These are phyloP conservation scores for Fistularia commersonii DNA, from an alignment of 2,797 vertebrate species.

Conservation along the genomic window DNA sequence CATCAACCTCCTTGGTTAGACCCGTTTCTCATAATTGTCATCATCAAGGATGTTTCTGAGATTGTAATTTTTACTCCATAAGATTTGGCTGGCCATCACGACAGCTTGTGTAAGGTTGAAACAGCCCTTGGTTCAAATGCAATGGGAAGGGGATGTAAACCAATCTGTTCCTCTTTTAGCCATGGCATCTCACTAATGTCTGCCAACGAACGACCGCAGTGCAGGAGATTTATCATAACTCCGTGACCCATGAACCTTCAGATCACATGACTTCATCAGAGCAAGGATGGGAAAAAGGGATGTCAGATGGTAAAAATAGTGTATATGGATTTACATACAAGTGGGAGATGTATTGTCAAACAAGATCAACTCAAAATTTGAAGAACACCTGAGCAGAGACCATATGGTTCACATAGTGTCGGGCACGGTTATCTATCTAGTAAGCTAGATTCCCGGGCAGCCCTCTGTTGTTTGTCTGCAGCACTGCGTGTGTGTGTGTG, in stretches of 20 bases:
- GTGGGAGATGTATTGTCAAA: slow-evolving; percentile 3
- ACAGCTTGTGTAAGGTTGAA: slow-evolving; percentile 5
- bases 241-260: slow-evolving; percentile 19
- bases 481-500: slow-evolving; percentile 13
- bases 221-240: slow-evolving; percentile 35
- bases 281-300: slow-evolving; percentile 24
- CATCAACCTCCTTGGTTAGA: no score
- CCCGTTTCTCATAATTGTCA: no score
- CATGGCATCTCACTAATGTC: slow-evolving; percentile 33
- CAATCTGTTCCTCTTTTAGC: slow-evolving; percentile 47
- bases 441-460: slow-evolving; percentile 20
- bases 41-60: background rate
- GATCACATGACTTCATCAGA: slow-evolving; percentile 28
- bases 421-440: slow-evolving; percentile 39
- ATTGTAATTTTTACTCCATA: background rate
- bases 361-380: slow-evolving; percentile 7
- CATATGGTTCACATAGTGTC: slow-evolving; percentile 38
- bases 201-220: slow-evolving; percentile 9
- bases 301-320: slow-evolving; percentile 32
- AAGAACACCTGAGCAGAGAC: slow-evolving; percentile 37
- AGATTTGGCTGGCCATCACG: background rate
- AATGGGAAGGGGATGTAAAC: slow-evolving; percentile 38
- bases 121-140: slow-evolving; percentile 27
- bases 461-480: slow-evolving; percentile 42
- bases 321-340: background rate